Base-by-base conservation (phyloP, 2,797 vertebrate genomes). In the Hoplostethus mediterraneus region DNA sequence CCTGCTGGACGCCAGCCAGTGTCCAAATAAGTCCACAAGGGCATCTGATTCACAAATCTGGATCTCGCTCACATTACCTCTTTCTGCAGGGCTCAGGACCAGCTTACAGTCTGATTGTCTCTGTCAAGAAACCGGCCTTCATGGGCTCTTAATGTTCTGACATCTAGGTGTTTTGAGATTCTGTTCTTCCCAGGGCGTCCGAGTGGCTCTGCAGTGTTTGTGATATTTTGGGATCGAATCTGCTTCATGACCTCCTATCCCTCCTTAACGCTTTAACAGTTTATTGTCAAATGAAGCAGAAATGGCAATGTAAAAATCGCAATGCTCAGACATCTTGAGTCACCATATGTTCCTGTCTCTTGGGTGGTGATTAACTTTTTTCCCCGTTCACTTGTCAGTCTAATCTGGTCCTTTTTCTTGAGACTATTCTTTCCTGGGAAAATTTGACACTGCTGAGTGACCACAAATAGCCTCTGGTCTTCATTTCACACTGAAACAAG, bases 11-110 rank as follows among this genome's bases (percentile, higher is more conserved):
- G 1, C 36, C 75, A 55, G 90, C 92, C 93, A 91, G 86, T 89
- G 87, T 90, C 91, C 92, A 91, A 91, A 94, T 94, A 92, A 90
- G 92, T 91, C 90, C 87, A 84, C 90, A 80, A 91, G 89, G 92
- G 77, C 90, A 81, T 90, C 85, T 66, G 86, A 90, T 92, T 91
- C 82, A 92, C 77, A 89, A 89, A 87, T 70, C 84, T 79, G 62
- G 67, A 30, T 66, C 73, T 79, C 13, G 6, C 86, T 87, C 71
- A 44, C 60, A 42, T 84, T 80, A 71, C 84, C 21, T 9, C 56
- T 42, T 61, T 68, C 57, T 54, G 63, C 28, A 6, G 63, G 44
- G 17, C 51, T 67, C 57, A 12, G 38, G 47, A 52, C 48, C 36
- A 17, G 63, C 9, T 56, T 17, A 13, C 7, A 8, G 63, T 63